These are phyloP conservation scores for Rhegmatorhina hoffmannsi DNA, from an alignment of 2,113 vertebrate species.

Conservation along the genomic window DNA sequence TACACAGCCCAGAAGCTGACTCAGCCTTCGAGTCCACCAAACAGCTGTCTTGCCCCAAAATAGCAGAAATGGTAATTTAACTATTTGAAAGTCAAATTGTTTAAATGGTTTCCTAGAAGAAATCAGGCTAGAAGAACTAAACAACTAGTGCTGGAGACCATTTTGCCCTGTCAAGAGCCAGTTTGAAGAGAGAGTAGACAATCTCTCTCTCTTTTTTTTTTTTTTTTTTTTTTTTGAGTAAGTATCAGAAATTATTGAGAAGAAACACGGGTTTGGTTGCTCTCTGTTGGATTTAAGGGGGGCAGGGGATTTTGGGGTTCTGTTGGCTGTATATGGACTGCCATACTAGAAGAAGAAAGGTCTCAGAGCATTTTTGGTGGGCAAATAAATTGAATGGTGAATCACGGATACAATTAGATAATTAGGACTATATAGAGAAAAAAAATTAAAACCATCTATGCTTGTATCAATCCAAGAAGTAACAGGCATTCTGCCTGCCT, in stretches of 20 bases:
- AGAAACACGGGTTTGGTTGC: not conserved
- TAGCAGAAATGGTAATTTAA: not conserved
- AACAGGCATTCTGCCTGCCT: not conserved
- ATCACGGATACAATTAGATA: not conserved
- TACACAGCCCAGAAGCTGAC: not conserved
- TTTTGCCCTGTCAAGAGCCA: not conserved
- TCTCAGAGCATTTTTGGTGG: not conserved
- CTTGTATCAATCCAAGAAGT: not conserved
- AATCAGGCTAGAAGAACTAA: not conserved
- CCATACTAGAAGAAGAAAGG: not conserved
- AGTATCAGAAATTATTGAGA: not conserved
- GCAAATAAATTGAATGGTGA: not conserved
- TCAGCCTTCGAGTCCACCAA: not conserved
- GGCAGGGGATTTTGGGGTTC: not conserved
- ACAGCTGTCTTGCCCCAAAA: not conserved
- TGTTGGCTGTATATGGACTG: not conserved
- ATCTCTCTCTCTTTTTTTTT: not conserved
- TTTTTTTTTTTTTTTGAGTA: not conserved
- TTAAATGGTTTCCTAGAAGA: not conserved
- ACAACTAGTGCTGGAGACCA: not conserved
- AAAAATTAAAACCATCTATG: not conserved
- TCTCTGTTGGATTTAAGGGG: not conserved
- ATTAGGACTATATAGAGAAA: not conserved
- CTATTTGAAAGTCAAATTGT: not conserved
- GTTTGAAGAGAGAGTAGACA: not conserved